These are phyloP conservation scores for Abrostola triplasia DNA, from an alignment of 2,888 invertebrate species.

Conservation along the genomic window DNA sequence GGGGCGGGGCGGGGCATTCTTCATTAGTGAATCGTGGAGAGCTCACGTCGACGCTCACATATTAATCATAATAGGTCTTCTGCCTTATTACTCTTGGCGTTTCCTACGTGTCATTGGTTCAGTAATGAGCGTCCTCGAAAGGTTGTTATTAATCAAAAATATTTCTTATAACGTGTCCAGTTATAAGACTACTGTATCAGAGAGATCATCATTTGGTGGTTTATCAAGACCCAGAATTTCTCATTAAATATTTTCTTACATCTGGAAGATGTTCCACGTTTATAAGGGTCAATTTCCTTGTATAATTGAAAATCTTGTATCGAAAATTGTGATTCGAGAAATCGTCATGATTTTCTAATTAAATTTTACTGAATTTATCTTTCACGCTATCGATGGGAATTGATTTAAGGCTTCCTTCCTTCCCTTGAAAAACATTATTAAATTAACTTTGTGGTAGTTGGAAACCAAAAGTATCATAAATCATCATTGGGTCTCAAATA, in stretches of 20 bases:
- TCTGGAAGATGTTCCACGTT: not conserved
- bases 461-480: constrained; percentile 36
- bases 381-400: constrained; percentile 21
- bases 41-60: constrained; percentile 68
- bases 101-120: constrained; percentile 55
- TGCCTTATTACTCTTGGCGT: constrained; percentile 63
- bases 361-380: constrained; percentile 10
- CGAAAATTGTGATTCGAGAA: not conserved
- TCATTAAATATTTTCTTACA: constrained; percentile 15
- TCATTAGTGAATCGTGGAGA: constrained; percentile 73
- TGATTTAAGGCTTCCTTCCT: constrained; percentile 22
- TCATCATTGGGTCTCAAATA: constrained; percentile 29
- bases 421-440: constrained; percentile 33
- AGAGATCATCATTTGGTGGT: constrained; percentile 7
- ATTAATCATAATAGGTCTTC: constrained; percentile 75
- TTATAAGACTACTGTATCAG: constrained; percentile 11
- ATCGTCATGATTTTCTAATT: constrained; percentile 4
- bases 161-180: constrained; percentile 28
- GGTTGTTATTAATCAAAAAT: constrained; percentile 59
- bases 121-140: constrained; percentile 56
- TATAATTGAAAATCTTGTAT: not conserved
- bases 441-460: constrained; percentile 29
- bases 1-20: constrained; percentile 71
- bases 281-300: no score
- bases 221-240: constrained; percentile 8